Conservation (phyloP, 2,888 invertebrate genomes). For the Lamellibrachia columna region DNA sequence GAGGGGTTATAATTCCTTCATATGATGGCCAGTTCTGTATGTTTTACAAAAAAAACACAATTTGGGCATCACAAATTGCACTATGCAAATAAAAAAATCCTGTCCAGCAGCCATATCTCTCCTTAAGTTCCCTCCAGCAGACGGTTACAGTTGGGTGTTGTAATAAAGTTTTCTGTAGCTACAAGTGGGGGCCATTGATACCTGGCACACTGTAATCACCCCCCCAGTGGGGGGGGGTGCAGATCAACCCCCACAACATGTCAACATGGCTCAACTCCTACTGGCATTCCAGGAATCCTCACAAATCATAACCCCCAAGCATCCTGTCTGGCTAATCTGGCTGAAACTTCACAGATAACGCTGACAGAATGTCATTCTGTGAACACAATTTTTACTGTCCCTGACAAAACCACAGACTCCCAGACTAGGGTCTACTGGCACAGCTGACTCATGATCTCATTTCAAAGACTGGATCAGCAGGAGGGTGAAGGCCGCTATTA, state of each 20-base stretch:
- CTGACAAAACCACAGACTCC: background rate
- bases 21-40: no score
- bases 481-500: background rate
- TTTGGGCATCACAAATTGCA: no score
- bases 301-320: background rate
- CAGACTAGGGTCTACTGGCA: background rate
- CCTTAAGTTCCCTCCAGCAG: background rate
- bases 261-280: background rate
- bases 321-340: background rate
- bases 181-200: background rate
- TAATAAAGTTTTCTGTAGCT: background rate
- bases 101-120: no score
- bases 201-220: background rate
- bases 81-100: no score
- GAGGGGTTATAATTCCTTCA: no score
- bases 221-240: background rate
- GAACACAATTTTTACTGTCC: background rate
- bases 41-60: no score
- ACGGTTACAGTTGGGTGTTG: background rate
- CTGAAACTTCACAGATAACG: background rate
- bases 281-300: background rate
- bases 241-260: constrained; percentile 6
- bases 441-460: background rate
- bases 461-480: background rate
- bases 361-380: background rate